Evolutionary conservation across 1,140 invertebrate genomes (phyloP).

Genomic region (Diorhabda carinulata): DNA sequence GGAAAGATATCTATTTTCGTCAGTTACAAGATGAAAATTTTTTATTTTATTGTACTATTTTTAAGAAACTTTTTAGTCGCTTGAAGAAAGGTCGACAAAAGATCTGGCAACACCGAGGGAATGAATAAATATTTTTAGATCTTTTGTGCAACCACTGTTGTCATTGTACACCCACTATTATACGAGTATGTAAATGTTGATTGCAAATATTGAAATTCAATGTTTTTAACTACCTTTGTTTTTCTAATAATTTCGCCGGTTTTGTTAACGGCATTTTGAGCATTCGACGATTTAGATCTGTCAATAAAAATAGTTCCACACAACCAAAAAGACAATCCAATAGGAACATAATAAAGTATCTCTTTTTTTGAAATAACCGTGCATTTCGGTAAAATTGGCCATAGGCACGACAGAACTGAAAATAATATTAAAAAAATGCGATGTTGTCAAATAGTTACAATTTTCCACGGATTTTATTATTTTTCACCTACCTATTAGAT

Average conservation of each 20-base stretch:
- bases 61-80: too few species aligned
- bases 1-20: too few species aligned
- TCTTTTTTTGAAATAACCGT: slow-evolving; percentile 79
- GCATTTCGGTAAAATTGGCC: slow-evolving; percentile 71
- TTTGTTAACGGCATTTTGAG: slow-evolving; percentile 67
- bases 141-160: too few species aligned
- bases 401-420: slow-evolving; percentile 71
- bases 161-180: too few species aligned
- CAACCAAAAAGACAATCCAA: slow-evolving; percentile 77
- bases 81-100: too few species aligned
- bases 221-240: slow-evolving; percentile 28
- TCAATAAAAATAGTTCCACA: slow-evolving; percentile 87
- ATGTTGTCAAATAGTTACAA: neutral
- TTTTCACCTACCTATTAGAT: slow-evolving; percentile 60
- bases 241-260: slow-evolving; percentile 63
- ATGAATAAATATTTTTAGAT: too few species aligned
- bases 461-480: too few species aligned
- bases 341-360: slow-evolving; percentile 75
- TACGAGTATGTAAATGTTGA: too few species aligned
- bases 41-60: too few species aligned
- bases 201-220: too few species aligned
- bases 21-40: too few species aligned
- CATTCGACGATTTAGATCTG: slow-evolving; percentile 62
- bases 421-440: slow-evolving; percentile 13
- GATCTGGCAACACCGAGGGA: too few species aligned